Conservation (phyloP, 2,113 vertebrate genomes). For the Dryoscopus gambensis region DNA sequence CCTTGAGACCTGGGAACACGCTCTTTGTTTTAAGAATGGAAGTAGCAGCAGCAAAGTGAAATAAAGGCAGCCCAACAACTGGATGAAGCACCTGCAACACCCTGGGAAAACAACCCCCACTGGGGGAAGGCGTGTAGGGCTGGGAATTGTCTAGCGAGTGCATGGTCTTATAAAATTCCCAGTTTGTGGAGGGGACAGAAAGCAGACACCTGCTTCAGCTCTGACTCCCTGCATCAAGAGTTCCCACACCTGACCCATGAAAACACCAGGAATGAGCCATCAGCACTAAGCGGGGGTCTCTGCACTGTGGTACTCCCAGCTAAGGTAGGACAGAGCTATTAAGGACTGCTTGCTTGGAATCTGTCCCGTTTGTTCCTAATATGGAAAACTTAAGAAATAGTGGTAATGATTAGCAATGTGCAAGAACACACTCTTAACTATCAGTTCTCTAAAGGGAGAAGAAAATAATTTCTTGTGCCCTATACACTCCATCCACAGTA, state of each 20-base stretch:
- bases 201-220: background rate
- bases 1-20: background rate
- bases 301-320: background rate
- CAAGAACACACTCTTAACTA: background rate
- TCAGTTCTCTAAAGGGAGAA: background rate
- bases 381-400: background rate
- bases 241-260: background rate
- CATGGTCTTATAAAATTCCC: fast-evolving
- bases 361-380: background rate
- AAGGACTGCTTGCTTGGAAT: background rate
- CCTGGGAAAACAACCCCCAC: background rate
- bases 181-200: background rate
- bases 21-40: background rate
- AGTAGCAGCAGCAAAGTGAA: background rate
- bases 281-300: background rate
- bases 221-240: background rate
- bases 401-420: background rate
- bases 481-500: fast-evolving
- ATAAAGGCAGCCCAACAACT: background rate
- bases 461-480: background rate
- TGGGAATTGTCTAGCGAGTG: background rate
- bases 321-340: background rate
- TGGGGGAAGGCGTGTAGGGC: background rate
- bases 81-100: background rate
- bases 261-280: background rate